Evolutionary conservation across 2,797 vertebrate species (phyloP).

Genomic region (Myotis findleyi): DNA sequence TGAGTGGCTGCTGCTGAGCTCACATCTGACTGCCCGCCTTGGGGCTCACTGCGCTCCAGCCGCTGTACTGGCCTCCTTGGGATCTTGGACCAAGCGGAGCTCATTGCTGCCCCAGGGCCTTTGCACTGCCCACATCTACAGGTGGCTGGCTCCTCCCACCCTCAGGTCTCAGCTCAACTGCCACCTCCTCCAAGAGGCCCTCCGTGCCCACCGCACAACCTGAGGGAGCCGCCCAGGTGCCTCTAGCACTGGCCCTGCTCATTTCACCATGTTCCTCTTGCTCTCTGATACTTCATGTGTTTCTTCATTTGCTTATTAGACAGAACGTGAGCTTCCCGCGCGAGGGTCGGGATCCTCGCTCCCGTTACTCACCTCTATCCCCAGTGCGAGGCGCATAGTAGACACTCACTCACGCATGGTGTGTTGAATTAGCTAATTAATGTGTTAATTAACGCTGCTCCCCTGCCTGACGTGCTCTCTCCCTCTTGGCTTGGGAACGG

Average conservation of each 20-base stretch:
- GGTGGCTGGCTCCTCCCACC: neutral
- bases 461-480: neutral
- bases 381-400: neutral
- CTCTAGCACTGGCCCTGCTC: neutral
- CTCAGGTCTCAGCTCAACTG: neutral
- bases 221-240: neutral
- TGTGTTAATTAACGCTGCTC: neutral
- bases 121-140: neutral
- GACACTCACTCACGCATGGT: neutral
- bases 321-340: neutral
- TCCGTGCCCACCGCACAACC: neutral
- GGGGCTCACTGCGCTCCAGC: no score
- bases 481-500: neutral
- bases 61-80: neutral
- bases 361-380: neutral
- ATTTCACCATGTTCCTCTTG: neutral
- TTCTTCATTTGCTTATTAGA: neutral
- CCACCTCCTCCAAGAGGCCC: neutral
- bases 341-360: neutral
- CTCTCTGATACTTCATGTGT: neutral
- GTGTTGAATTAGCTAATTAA: neutral
- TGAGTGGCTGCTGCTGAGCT: rapidly evolving
- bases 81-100: neutral
- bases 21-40: rapidly evolving
- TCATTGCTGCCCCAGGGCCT: neutral